A percentile compares a stretch with the other conserved stretches of the same genome.
These are phyloP conservation scores for Regulus satrapa DNA, from an alignment of 2,113 vertebrate genomes.

Conservation along the genomic window DNA sequence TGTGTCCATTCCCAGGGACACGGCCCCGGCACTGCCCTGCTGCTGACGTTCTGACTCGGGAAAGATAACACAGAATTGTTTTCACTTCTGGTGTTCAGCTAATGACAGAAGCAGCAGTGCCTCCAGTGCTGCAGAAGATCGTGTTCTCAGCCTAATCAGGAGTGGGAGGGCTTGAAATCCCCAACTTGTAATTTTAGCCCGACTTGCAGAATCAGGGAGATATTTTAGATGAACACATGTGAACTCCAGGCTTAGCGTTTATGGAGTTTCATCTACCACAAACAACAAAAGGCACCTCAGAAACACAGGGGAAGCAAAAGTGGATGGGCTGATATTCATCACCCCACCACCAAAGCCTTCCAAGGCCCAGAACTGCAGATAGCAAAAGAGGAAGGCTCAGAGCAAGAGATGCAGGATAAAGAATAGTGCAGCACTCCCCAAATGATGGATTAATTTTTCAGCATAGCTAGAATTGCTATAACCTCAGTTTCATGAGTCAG, in stretches of 20 bases:
- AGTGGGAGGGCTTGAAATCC: slow-evolving; percentile 32
- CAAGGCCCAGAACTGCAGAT: not conserved
- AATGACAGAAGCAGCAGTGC: slow-evolving; percentile 15
- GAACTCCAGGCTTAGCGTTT: not conserved
- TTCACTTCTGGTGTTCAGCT: not conserved
- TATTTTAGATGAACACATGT: not conserved
- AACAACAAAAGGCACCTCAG: not conserved
- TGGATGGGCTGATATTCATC: not conserved
- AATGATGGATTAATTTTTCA: slow-evolving; percentile 45
- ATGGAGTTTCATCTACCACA: not conserved
- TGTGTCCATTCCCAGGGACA: not conserved
- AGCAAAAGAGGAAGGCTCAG: not conserved
- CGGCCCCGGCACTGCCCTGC: not conserved
- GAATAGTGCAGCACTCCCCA: not conserved
- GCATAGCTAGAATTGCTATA: not conserved
- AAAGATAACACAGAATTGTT: not conserved
- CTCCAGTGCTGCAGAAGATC: not conserved
- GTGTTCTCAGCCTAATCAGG: slow-evolving; percentile 6
- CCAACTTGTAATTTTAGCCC: not conserved
- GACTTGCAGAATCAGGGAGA: not conserved
- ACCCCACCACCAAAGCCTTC: not conserved
- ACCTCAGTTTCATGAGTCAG: slow-evolving; percentile 36
- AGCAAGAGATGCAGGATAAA: not conserved
- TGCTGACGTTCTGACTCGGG: not conserved
- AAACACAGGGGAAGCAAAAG: not conserved